phyloP scores from a whole-genome alignment of 2,113 vertebrate genomes.

The Callionymus lyra region DNA sequence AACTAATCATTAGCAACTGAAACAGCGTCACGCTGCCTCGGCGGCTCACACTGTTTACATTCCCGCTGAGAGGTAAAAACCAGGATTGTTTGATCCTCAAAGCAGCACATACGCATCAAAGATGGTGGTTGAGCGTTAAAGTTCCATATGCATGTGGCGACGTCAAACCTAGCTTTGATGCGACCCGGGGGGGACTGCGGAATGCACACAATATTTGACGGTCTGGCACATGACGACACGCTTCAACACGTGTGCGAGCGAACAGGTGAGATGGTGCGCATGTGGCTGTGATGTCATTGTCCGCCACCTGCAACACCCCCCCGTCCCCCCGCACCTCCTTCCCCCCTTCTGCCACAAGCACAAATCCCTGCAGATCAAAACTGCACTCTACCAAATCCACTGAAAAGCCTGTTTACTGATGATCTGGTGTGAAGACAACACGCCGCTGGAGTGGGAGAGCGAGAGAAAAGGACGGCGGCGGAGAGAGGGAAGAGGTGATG shows the following conservation, averaged over 20 bases:
- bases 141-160: conserved; percentile 27
- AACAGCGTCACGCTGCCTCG: conserved; percentile 5
- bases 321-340: background rate
- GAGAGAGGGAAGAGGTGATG: conserved; percentile 16
- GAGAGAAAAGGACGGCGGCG: conserved; percentile 2
- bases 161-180: conserved; percentile 37
- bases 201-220: conserved; percentile 44
- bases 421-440: conserved; percentile 44
- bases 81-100: conserved; percentile 34
- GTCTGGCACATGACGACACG: conserved; percentile 25
- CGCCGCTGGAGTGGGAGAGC: conserved; percentile 24
- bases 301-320: conserved; percentile 38
- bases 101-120: conserved; percentile 2
- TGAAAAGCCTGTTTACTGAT: conserved; percentile 54
- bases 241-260: conserved; percentile 5
- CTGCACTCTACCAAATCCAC: conserved; percentile 50
- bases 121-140: conserved; percentile 18
- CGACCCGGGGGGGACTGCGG: conserved; percentile 24
- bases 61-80: conserved; percentile 19
- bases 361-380: conserved; percentile 52
- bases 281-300: conserved; percentile 35
- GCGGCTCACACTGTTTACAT: conserved; percentile 19
- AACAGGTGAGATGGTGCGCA: too few species aligned
- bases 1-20: conserved; percentile 24
- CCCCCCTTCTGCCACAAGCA: conserved; percentile 3